phyloP scores from a whole-genome alignment of 2,113 vertebrate species.

The Peromyscus maniculatus region DNA sequence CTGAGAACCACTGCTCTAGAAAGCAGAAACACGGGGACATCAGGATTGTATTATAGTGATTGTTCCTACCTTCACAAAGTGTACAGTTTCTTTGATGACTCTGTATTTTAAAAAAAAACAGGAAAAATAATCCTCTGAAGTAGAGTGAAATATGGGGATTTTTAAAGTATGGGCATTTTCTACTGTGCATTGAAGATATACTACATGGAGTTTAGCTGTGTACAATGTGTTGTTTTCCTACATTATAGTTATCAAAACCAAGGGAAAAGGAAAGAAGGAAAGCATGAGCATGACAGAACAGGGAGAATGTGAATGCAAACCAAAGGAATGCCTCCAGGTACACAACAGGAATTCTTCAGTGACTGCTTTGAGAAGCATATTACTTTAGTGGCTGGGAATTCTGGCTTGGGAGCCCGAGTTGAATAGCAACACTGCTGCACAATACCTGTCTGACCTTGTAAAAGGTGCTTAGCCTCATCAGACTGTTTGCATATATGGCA shows the following conservation, averaged over 20 bases:
- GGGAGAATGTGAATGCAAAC: neutral
- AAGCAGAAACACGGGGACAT: neutral
- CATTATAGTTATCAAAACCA: neutral
- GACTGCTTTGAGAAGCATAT: neutral
- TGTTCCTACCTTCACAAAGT: conserved; percentile 1
- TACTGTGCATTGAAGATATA: neutral
- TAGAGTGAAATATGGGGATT: neutral
- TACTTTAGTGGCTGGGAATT: neutral
- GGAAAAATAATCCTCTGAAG: neutral
- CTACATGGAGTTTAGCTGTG: neutral
- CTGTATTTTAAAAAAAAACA: neutral
- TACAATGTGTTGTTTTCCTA: neutral
- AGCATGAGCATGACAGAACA: neutral
- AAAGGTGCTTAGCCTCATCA: neutral
- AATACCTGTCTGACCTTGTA: neutral
- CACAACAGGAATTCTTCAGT: neutral
- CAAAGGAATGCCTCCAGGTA: neutral
- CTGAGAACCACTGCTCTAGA: neutral
- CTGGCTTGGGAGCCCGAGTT: neutral
- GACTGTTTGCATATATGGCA: neutral
- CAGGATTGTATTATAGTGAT: neutral
- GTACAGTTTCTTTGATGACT: neutral
- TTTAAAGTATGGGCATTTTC: neutral
- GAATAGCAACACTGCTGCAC: neutral
- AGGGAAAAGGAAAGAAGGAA: neutral